A percentile compares a stretch with the other conserved stretches of the same genome.
phyloP scores from a whole-genome alignment of 37 sponge, comb jelly and placozoan species.

The Geodia barretti region DNA sequence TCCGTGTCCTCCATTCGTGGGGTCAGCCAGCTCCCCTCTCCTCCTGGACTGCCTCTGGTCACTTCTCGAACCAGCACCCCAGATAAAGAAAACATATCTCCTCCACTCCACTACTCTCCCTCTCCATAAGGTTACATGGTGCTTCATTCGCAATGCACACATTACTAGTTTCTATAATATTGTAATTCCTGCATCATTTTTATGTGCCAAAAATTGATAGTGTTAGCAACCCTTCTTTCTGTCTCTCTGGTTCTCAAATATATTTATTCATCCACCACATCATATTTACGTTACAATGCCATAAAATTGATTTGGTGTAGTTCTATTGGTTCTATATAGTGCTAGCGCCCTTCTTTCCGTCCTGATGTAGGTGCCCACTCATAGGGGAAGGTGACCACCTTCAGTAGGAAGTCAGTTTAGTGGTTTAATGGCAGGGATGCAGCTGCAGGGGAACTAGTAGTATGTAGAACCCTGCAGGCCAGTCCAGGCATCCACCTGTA shows the following conservation, averaged over 20 bases:
- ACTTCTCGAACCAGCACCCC: background rate
- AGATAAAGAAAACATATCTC: slow-evolving; percentile 7
- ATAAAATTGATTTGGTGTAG: background rate
- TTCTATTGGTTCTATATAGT: too few species aligned
- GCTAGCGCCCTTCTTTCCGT: background rate
- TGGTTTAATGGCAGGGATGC: slow-evolving; percentile 24
- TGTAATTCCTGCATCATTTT: background rate
- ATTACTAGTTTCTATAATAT: too few species aligned
- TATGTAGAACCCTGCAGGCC: slow-evolving; percentile 39
- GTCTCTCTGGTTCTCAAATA: background rate
- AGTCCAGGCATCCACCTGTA: slow-evolving; percentile 31
- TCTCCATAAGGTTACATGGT: too few species aligned
- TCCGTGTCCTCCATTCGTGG: slow-evolving; percentile 83
- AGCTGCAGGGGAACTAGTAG: slow-evolving; percentile 43
- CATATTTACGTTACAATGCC: too few species aligned
- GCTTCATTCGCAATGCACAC: background rate
- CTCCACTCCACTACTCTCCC: too few species aligned
- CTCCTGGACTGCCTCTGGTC: background rate
- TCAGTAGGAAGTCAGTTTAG: slow-evolving; percentile 28
- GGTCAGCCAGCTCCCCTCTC: slow-evolving; percentile 19
- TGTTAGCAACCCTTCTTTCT: background rate
- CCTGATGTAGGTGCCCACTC: background rate
- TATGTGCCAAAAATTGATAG: background rate
- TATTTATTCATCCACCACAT: background rate
- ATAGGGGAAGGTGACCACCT: slow-evolving; percentile 39